phyloP scores from a whole-genome alignment of 2,797 vertebrate genomes.

The Xyrichtys novacula region DNA sequence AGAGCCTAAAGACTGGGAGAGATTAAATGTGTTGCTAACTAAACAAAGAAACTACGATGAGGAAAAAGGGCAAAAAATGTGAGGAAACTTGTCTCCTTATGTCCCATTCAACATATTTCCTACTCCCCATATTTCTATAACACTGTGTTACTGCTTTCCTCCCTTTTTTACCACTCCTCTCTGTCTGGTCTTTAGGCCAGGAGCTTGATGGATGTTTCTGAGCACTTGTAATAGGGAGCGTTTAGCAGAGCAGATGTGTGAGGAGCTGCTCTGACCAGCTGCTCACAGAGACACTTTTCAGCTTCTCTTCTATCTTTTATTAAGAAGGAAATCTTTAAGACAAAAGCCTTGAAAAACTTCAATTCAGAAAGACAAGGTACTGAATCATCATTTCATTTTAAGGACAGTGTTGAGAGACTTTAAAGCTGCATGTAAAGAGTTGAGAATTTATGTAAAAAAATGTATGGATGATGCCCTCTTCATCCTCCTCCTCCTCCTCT shows the following conservation, averaged over 20 bases:
- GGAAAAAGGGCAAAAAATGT: background rate
- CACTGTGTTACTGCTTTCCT: conserved; percentile 6
- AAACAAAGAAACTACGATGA: conserved; percentile 37
- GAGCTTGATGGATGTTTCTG: conserved; percentile 61
- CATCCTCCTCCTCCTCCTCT: conserved; percentile 37
- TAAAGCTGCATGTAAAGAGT: conserved; percentile 10
- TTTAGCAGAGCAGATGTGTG: conserved; percentile 68
- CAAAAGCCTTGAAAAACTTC: background rate
- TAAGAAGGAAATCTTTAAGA: background rate
- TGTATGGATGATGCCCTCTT: conserved; percentile 35
- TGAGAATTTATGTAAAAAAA: conserved; percentile 42
- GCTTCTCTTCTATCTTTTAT: background rate
- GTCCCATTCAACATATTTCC: background rate
- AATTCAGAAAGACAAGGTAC: background rate
- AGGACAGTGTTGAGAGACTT: background rate
- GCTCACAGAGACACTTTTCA: conserved; percentile 41
- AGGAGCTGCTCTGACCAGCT: conserved; percentile 56
- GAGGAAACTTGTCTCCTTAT: background rate
- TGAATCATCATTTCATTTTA: conserved; percentile 6
- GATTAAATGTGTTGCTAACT: conserved; percentile 58
- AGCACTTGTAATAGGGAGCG: conserved; percentile 68
- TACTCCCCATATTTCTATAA: background rate
- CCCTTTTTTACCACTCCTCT: conserved; percentile 22
- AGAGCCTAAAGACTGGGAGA: conserved; percentile 43
- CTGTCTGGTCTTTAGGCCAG: conserved; percentile 39